Conservation (phyloP, 2,888 invertebrate species). For the Sthenelais limicola region DNA sequence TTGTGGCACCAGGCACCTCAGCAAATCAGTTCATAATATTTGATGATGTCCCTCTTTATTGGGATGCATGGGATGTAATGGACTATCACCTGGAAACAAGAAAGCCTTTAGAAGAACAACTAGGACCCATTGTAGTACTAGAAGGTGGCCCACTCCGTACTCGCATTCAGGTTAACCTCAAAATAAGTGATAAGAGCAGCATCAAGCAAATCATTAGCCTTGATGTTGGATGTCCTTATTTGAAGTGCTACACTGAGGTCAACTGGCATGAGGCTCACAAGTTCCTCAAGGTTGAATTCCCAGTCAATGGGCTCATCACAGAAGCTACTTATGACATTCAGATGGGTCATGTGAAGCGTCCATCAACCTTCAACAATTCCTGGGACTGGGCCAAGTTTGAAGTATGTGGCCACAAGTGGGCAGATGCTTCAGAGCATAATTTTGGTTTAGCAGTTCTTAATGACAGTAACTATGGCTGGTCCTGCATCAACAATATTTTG, state of each 20-base stretch:
- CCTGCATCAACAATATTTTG: slow-evolving; percentile 71
- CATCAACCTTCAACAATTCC: slow-evolving; percentile 74
- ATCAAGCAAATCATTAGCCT: slow-evolving; percentile 71
- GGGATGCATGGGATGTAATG: slow-evolving; percentile 77
- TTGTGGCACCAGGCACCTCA: slow-evolving; percentile 52
- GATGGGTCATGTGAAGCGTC: slow-evolving; percentile 73
- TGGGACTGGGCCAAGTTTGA: slow-evolving; percentile 75
- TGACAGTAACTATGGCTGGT: slow-evolving; percentile 75
- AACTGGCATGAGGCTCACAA: slow-evolving; percentile 74
- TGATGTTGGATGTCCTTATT: slow-evolving; percentile 71
- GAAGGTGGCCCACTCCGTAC: slow-evolving; percentile 68
- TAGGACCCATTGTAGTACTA: slow-evolving; percentile 48
- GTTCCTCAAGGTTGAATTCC: slow-evolving; percentile 75
- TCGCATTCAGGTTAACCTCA: slow-evolving; percentile 62
- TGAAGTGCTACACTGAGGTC: slow-evolving; percentile 72
- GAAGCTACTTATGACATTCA: slow-evolving; percentile 74
- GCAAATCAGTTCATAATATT: slow-evolving; percentile 73
- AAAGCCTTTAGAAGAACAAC: slow-evolving; percentile 46
- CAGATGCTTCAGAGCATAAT: slow-evolving; percentile 73
- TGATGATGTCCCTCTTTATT: slow-evolving; percentile 75
- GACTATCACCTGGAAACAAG: slow-evolving; percentile 75
- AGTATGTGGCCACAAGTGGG: slow-evolving; percentile 76
- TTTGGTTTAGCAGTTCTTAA: slow-evolving; percentile 74
- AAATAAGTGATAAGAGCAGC: slow-evolving; percentile 67
- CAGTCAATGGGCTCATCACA: slow-evolving; percentile 67